These are phyloP conservation scores for Melanotus villosus DNA, from an alignment of 2,888 invertebrate genomes.

Conservation along the genomic window DNA sequence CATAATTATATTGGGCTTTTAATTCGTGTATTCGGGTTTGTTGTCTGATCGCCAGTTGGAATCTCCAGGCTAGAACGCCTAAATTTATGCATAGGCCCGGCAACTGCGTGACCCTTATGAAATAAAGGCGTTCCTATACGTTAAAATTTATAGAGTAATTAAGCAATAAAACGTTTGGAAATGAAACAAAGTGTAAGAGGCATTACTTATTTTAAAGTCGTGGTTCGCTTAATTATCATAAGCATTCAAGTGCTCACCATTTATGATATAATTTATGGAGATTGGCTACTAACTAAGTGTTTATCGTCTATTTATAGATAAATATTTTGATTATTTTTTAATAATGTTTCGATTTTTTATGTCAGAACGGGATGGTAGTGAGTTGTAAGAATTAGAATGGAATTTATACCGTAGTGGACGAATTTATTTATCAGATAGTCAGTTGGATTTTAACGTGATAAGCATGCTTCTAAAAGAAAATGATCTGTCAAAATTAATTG, in stretches of 20 bases:
- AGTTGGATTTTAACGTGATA: too few relatives aligned
- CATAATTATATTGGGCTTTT: neutral
- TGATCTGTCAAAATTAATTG: too few relatives aligned
- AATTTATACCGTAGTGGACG: too few relatives aligned
- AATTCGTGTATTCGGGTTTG: conserved; percentile 2
- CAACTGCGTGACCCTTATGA: conserved; percentile 18
- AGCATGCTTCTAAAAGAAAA: too few relatives aligned
- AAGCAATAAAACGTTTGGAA: conserved; percentile 15
- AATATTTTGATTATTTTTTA: neutral
- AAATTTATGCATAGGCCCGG: conserved; percentile 12
- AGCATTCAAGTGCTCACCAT: neutral
- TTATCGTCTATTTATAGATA: neutral
- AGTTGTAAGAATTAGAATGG: too few relatives aligned
- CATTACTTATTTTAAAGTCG: too few relatives aligned
- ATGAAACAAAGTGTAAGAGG: neutral
- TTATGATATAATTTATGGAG: conserved; percentile 22
- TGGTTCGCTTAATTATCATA: conserved; percentile 11
- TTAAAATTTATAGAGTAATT: conserved; percentile 27
- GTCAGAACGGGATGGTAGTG: too few relatives aligned
- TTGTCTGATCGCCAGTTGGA: neutral
- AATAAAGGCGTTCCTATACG: conserved; percentile 17
- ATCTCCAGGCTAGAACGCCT: neutral
- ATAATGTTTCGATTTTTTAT: too few relatives aligned
- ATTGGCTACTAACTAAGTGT: conserved; percentile 1
- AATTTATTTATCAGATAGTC: too few relatives aligned